Evolutionary conservation across 2,888 invertebrate species (phyloP), one percentile per base, ranked within the genome.

Genomic region (Drosophila flavopinicola): DNA sequence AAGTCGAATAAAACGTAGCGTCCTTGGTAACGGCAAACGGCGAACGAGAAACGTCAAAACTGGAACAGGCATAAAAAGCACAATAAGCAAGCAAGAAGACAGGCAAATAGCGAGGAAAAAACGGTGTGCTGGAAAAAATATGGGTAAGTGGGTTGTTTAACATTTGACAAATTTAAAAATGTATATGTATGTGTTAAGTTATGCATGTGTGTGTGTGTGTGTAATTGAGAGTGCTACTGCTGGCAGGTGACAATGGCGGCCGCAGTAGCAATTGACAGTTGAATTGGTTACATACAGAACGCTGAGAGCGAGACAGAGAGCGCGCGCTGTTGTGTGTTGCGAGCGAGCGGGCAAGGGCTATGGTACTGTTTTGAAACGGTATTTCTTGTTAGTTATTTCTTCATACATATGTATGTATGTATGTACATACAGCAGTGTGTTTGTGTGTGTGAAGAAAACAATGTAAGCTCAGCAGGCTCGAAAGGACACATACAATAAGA

Each of bases 51-150:
- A 56, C 71, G 48, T 41, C 56, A 76, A 52, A 75, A 72, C 71
- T 70, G 66, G 71, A 65, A 71, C 72, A 57, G 72, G 49, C 71
- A 35, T 66, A 64, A 72, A 72, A 75, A 71, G 76, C 33, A 70
- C 71, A 70, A 69, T 59, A 70, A 41, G 48, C 11, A 58, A 60
- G 17, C 44, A 44, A 65, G 61, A 53, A 41, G 52, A 73, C 49
- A 27, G 39, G 41, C 51, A 51, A 37, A 67, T 52, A 59, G 59
- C 56, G 32, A 44, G 35, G n/a, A 7, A 39, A 44, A 67, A 66
- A 66, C 60, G 84, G 76, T 79, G 86, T 76, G 76, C 80, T 65
- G 45, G 53, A 20, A 67, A 70, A 77, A 87, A 80, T 77, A 80
- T 80, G 80, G 80, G 80, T 80, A 80, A 80, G 80, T 80, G 65